A percentile compares a stretch with the other conserved stretches of the same genome.
These are phyloP conservation scores for Taenaris catops DNA, from an alignment of 2,888 invertebrate species.

Conservation along the genomic window DNA sequence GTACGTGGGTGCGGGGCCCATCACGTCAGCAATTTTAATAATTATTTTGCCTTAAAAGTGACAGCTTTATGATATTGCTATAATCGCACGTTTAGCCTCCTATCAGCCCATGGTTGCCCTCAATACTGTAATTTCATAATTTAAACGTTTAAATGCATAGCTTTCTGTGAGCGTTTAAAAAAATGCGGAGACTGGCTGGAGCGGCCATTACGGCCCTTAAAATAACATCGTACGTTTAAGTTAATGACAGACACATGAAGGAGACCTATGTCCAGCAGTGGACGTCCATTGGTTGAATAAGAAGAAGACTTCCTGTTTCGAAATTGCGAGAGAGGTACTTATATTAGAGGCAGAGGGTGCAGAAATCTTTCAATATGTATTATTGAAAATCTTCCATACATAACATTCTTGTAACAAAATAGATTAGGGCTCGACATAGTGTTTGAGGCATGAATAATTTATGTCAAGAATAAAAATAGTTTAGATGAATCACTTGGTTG, in stretches of 20 bases:
- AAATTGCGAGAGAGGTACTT: no score
- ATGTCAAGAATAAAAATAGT: no score
- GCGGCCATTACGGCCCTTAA: constrained; percentile 74
- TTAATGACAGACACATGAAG: constrained; percentile 78
- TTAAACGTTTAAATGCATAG: constrained; percentile 79
- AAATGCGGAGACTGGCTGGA: constrained; percentile 59
- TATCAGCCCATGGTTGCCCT: constrained; percentile 61
- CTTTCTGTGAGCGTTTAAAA: constrained; percentile 70
- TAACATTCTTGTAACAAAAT: no score
- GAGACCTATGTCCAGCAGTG: no score
- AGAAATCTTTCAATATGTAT: no score
- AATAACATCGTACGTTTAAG: constrained; percentile 80
- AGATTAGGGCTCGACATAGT: no score
- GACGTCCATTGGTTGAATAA: no score
- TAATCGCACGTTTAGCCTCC: constrained; percentile 28
- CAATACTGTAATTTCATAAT: constrained; percentile 78
- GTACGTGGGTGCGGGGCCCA: constrained; percentile 1
- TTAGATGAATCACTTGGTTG: no score
- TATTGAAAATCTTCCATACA: no score
- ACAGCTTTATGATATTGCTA: constrained; percentile 16
- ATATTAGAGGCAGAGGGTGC: no score
- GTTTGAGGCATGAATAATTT: no score
- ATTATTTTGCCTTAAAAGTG: constrained; percentile 11
- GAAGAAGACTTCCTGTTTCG: no score
- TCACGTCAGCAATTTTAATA: constrained; percentile 3